phyloP scores from a whole-genome alignment of 2,888 invertebrate genomes.

The Elysia crispata region DNA sequence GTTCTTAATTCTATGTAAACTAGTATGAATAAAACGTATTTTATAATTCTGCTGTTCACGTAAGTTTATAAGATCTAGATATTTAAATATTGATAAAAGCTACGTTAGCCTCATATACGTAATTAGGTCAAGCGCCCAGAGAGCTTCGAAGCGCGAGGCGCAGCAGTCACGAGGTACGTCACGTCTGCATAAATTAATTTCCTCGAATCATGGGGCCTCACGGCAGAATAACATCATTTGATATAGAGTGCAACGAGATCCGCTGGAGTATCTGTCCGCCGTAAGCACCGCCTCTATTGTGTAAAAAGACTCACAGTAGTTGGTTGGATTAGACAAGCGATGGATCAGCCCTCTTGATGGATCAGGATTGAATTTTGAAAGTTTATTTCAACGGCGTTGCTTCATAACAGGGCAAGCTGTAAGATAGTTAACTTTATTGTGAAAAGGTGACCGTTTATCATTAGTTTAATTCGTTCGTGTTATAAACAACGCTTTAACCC shows the following conservation, averaged over 20 bases:
- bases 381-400: slow-evolving; percentile 15
- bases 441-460: too few relatives aligned
- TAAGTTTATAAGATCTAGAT: background rate
- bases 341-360: slow-evolving; percentile 47
- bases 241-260: slow-evolving; percentile 60
- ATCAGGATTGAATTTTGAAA: slow-evolving; percentile 44
- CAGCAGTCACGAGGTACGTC: slow-evolving; percentile 45
- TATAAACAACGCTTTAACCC: too few relatives aligned
- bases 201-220: slow-evolving; percentile 60
- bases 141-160: slow-evolving; percentile 39
- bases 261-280: slow-evolving; percentile 51
- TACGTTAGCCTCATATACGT: slow-evolving; percentile 30
- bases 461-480: too few relatives aligned
- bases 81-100: background rate
- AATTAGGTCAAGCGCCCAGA: slow-evolving; percentile 46
- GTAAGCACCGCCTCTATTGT: slow-evolving; percentile 52
- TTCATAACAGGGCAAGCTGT: too few relatives aligned
- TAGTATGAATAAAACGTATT: background rate
- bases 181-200: slow-evolving; percentile 67
- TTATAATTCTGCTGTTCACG: background rate
- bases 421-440: too few relatives aligned
- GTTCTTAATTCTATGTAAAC: background rate
- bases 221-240: slow-evolving; percentile 65
- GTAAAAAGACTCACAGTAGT: slow-evolving; percentile 49
- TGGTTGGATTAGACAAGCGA: slow-evolving; percentile 48